Base-by-base conservation (phyloP, 1,140 invertebrate species). In the Neodiprion virginianus region DNA sequence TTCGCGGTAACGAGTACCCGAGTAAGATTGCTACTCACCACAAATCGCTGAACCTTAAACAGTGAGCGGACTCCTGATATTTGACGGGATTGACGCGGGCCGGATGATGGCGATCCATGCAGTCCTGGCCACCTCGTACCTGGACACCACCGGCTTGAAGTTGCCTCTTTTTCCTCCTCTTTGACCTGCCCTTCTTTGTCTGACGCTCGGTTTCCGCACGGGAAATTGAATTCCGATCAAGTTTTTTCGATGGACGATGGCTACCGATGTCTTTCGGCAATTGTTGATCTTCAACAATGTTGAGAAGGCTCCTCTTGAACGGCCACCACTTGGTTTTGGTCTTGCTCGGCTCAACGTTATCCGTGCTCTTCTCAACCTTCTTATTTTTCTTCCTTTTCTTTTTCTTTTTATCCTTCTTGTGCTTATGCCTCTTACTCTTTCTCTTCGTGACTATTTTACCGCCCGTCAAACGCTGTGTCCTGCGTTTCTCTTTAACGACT, bases 31-130 rank as follows among this genome's bases (percentile, higher is more conserved):
- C 28, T 40, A 75, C 78, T 80, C 79, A 90, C 90, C 90, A 90
- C 74, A 89, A 76, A 72, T 90, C 85, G 67, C 89, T 89, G 79
- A 89, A 90, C 66, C 87, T 83, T 50, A 90, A 80, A 79, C 90
- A 90, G 77, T 90, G 90, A 7, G 89, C 83, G 74, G 89, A 90
- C 67, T 90, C 87, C 67, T 88, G 84, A 80, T 89, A 90, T 40
- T 83, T 83, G 1, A 79, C 76, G 0, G 84, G 81, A 78, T 90
- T 79, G 10, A 83, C 81, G 53, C 85, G 79, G 9, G 80, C 73
- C 2, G 89, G 88, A 66, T 83, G 82, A 65, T 80, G 80, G n/a
- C 73, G 74, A 80, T 89, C 85, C 70, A 79, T 79, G 75, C 88
- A 89, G 74, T 87, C 86, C 79, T 90, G 89, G 23, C 89, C 88